phyloP scores from a whole-genome alignment of 1,140 invertebrate species.

The Leptonema lineaticorne region DNA sequence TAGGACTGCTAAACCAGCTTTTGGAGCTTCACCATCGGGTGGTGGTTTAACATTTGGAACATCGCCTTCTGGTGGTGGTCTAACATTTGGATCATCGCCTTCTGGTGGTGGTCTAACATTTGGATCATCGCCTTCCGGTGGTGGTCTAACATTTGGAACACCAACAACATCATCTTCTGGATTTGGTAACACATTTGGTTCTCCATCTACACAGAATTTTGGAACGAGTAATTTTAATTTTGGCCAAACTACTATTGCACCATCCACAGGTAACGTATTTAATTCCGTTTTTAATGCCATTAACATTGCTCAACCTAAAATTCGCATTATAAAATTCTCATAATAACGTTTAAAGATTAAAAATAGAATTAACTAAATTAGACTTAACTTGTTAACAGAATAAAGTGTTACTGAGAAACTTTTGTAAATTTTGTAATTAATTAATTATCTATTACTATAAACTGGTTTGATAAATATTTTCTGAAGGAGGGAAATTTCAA shows the following conservation, averaged over 20 bases:
- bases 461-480: too few species aligned
- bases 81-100: slow-evolving; percentile 37
- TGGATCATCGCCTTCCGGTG: slow-evolving; percentile 27
- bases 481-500: too few species aligned
- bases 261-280: neutral
- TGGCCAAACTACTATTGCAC: slow-evolving; percentile 40
- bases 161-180: slow-evolving; percentile 31
- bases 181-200: slow-evolving; percentile 35
- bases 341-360: neutral
- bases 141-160: slow-evolving; percentile 40
- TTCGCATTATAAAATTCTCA: neutral
- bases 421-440: too few species aligned
- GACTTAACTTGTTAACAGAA: too few species aligned
- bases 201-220: slow-evolving; percentile 33
- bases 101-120: slow-evolving; percentile 36
- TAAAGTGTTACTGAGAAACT: too few species aligned
- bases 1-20: neutral
- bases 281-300: too few species aligned
- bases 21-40: slow-evolving; percentile 28
- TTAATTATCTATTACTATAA: too few species aligned
- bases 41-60: slow-evolving; percentile 41
- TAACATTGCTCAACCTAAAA: neutral
- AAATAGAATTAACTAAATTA: too few species aligned
- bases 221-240: slow-evolving; percentile 37
- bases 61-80: slow-evolving; percentile 24